Percentiles rank a stretch among this genome's conserved stretches.
Conservation (phyloP, 2,113 vertebrate genomes). For the Tringa solitaria region DNA sequence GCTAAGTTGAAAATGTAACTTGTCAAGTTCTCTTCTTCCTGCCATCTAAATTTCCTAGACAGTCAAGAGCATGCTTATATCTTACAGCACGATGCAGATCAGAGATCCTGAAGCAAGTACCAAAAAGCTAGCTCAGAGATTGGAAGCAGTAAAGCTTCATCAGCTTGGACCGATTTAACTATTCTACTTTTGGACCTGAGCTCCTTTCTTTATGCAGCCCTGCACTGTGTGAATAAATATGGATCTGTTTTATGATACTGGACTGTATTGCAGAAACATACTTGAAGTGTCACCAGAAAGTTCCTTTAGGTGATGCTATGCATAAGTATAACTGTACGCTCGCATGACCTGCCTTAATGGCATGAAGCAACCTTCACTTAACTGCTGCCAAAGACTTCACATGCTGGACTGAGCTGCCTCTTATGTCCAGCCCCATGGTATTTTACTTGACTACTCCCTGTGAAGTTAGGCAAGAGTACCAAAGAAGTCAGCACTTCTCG, state of each 20-base stretch:
- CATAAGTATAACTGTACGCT: not conserved
- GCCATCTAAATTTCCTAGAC: not conserved
- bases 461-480: not conserved
- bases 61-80: not conserved
- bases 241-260: not conserved
- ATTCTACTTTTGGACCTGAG: not conserved
- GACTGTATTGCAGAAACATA: not conserved
- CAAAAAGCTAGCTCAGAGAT: not conserved
- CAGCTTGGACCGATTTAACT: not conserved
- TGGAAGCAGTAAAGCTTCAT: not conserved
- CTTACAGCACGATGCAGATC: not conserved
- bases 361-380: not conserved
- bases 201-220: not conserved
- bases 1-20: not conserved
- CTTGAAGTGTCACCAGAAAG: not conserved
- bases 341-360: not conserved
- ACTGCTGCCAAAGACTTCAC: not conserved
- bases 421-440: not conserved
- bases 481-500: not conserved
- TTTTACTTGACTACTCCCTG: not conserved
- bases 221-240: not conserved
- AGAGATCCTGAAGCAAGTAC: not conserved
- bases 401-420: rapidly evolving
- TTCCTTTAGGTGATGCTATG: not conserved
- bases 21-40: not conserved